Conservation (phyloP, 37 sponge, comb jelly and placozoan genomes). For the Mnemiopsis leidyi region DNA sequence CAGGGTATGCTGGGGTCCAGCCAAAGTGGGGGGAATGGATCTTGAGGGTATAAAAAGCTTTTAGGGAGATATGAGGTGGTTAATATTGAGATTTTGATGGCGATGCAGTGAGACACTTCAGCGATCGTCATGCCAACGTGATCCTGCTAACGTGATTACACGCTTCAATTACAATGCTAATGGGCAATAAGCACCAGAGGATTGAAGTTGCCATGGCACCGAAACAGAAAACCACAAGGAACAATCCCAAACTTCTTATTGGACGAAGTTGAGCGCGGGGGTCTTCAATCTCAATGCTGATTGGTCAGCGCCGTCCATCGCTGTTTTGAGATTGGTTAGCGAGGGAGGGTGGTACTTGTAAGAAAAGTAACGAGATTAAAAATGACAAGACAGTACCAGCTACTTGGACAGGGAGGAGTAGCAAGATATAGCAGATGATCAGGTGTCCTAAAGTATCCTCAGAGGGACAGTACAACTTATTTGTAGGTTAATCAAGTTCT, state of each 20-base stretch:
- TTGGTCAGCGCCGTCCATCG: neutral
- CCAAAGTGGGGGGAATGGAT: neutral
- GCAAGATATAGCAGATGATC: neutral
- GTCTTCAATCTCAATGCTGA: neutral
- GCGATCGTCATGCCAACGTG: neutral
- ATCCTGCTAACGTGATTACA: neutral
- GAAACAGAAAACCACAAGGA: neutral
- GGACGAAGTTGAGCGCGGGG: neutral
- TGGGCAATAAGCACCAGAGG: neutral
- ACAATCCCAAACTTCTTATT: neutral
- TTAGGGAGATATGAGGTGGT: neutral
- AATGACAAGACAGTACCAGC: neutral
- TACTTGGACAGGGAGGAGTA: neutral
- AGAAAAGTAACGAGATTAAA: neutral
- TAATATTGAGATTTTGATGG: neutral
- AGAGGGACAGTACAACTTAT: neutral
- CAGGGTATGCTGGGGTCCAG: neutral
- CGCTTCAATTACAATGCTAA: neutral
- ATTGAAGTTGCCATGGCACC: neutral
- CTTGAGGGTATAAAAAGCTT: neutral
- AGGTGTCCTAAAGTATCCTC: neutral
- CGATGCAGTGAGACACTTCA: neutral
- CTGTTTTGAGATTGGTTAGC: neutral
- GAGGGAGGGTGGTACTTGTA: neutral
- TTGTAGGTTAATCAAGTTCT: no score